Evolutionary conservation across 2,888 invertebrate genomes (phyloP).

Genomic region (Zaprionus bogoriensis): DNA sequence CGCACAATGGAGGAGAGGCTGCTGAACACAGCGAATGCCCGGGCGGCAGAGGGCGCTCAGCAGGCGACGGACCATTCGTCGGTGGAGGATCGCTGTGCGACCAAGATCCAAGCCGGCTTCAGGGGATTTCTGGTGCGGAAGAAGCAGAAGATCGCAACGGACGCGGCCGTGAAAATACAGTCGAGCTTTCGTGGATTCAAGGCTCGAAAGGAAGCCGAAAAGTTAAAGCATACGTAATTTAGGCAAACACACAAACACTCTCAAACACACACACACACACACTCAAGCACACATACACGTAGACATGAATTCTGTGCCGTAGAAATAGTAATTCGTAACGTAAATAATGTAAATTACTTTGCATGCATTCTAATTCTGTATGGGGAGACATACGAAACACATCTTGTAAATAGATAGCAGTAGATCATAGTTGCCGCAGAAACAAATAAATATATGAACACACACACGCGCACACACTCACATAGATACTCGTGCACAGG

Average conservation of each 20-base stretch:
- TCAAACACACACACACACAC: neutral
- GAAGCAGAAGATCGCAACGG: slow-evolving; percentile 80
- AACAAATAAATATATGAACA: slow-evolving; percentile 44
- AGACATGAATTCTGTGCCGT: neutral
- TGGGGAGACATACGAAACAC: slow-evolving; percentile 26
- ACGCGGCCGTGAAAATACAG: slow-evolving; percentile 83
- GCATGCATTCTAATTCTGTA: slow-evolving; percentile 27
- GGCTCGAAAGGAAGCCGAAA: slow-evolving; percentile 80
- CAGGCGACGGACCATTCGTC: no score
- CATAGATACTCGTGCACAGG: neutral
- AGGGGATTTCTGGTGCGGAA: slow-evolving; percentile 82
- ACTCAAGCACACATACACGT: neutral
- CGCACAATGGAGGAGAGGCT: neutral
- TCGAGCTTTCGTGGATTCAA: slow-evolving; percentile 83
- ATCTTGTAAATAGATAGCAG: slow-evolving; percentile 58
- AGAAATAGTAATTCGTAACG: slow-evolving; percentile 2
- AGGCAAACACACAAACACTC: neutral
- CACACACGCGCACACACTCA: slow-evolving; percentile 1
- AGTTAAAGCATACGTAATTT: slow-evolving; percentile 74
- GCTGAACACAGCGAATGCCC: no score
- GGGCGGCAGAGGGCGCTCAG: slow-evolving; percentile 46
- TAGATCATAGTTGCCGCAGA: slow-evolving; percentile 48
- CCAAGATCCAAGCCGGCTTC: slow-evolving; percentile 82
- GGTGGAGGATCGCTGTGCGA: slow-evolving; percentile 80
- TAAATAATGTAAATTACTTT: slow-evolving; percentile 19